Evolutionary conservation across 2,113 vertebrate genomes (phyloP), one percentile per base, ranked within the genome.

Genomic region (Protomyctophum bolini): DNA sequence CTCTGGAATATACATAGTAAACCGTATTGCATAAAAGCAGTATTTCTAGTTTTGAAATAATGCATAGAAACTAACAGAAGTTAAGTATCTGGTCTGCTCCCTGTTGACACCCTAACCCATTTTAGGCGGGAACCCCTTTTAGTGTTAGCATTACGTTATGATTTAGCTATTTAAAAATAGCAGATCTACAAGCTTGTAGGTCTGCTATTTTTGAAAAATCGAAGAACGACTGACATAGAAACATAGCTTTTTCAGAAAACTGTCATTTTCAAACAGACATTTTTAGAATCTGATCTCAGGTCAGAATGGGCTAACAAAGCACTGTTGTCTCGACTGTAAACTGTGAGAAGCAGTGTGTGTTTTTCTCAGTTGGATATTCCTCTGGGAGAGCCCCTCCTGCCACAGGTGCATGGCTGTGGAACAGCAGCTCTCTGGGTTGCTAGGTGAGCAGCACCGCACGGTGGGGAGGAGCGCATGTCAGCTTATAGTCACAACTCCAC

Each of bases 391-490:
- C 76, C 49, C 47, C 64, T 58, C 55, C 29, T 10, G 12, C 56
- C 63, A 29, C 67, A 68, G 72, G 71, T 54, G 70, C 59, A 55
- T 51, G 60, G 12, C 76, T 6, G 6, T 48, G 15, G 55, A 62
- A 45, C 61, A 73, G 55, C 72, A 51, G 73, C 74, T 54, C 74
- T 54, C 45, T 55, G 57, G 4, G 82, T 81, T 79, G 72, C 80
- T 85, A 86, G 74, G 82, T 83, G 71, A 80, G 71, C 33, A 4
- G 63, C 48, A 9, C 50, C 52, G 67, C 2, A 2, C 49, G 63
- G 51, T 1, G 15, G 50, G 60, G 73, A 48, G 2, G 5, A 33
- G 73, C 45, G 14, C 10, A 7, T 10, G n/a, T 14, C 49, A 52
- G 7, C 50, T 66, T 66, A 55, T 15, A 56, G 48, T 66, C 77